Evolutionary conservation across 2,113 vertebrate species (phyloP).

Genomic region (Nycticorax nycticorax): DNA sequence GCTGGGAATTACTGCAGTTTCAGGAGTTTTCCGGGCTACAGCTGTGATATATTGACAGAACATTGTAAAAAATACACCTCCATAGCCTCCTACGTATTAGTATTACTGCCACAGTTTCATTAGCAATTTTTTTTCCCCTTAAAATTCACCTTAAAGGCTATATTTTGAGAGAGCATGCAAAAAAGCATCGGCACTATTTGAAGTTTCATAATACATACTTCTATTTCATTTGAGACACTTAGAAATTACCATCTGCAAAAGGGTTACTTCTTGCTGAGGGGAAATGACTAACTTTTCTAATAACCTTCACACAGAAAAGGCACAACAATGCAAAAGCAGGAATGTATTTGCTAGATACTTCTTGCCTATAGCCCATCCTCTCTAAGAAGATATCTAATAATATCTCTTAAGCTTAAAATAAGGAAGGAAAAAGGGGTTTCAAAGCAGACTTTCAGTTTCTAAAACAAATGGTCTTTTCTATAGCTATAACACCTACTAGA

Average conservation of each 20-base stretch:
- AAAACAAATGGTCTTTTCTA: background rate
- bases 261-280: background rate
- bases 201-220: background rate
- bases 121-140: background rate
- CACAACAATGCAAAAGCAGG: background rate
- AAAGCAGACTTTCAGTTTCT: background rate
- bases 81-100: background rate
- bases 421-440: background rate
- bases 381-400: background rate
- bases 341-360: background rate
- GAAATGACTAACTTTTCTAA: background rate
- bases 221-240: background rate
- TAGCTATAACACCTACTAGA: background rate
- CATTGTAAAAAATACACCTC: background rate
- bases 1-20: background rate
- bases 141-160: background rate
- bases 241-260: background rate
- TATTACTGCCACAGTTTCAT: background rate
- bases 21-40: background rate
- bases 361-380: background rate
- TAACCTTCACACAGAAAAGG: background rate
- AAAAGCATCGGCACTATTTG: background rate
- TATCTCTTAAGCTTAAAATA: background rate
- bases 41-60: background rate
- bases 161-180: background rate